Conservation (phyloP, 1,140 invertebrate genomes). For the Musca domestica region DNA sequence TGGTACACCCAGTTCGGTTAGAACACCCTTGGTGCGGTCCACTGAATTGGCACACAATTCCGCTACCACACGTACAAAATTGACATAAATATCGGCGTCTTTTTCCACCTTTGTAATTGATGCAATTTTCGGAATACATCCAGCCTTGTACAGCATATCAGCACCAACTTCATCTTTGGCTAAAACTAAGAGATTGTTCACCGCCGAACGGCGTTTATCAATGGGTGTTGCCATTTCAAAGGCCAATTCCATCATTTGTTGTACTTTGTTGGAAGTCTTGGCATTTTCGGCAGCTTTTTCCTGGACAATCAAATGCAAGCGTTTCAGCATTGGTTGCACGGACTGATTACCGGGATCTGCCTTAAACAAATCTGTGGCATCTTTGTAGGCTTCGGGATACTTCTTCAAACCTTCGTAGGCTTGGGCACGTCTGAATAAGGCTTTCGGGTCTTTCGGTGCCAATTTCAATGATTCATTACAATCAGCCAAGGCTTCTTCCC, state of each 20-base stretch:
- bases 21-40: slow-evolving; percentile 64
- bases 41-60: slow-evolving; percentile 72
- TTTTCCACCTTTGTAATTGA: slow-evolving; percentile 75
- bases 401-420: slow-evolving; percentile 78
- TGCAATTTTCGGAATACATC: slow-evolving; percentile 67
- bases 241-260: slow-evolving; percentile 76
- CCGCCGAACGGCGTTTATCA: slow-evolving; percentile 79
- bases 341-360: slow-evolving; percentile 84
- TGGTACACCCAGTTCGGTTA: slow-evolving; percentile 75
- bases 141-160: slow-evolving; percentile 68
- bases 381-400: slow-evolving; percentile 89
- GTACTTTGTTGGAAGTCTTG: slow-evolving; percentile 71
- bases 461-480: slow-evolving; percentile 79
- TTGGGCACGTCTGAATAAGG: slow-evolving; percentile 86
- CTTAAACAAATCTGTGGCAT: slow-evolving; percentile 81
- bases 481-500: slow-evolving; percentile 74
- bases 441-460: slow-evolving; percentile 86
- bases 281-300: slow-evolving; percentile 68
- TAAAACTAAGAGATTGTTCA: slow-evolving; percentile 90
- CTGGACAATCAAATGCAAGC: slow-evolving; percentile 76
- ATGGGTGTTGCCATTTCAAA: slow-evolving; percentile 67
- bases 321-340: slow-evolving; percentile 71
- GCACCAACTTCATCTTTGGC: slow-evolving; percentile 81
- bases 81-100: slow-evolving; percentile 67
- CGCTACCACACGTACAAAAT: slow-evolving; percentile 68